Evolutionary conservation across 1,140 invertebrate genomes (phyloP).

Genomic region (Battus philenor): DNA sequence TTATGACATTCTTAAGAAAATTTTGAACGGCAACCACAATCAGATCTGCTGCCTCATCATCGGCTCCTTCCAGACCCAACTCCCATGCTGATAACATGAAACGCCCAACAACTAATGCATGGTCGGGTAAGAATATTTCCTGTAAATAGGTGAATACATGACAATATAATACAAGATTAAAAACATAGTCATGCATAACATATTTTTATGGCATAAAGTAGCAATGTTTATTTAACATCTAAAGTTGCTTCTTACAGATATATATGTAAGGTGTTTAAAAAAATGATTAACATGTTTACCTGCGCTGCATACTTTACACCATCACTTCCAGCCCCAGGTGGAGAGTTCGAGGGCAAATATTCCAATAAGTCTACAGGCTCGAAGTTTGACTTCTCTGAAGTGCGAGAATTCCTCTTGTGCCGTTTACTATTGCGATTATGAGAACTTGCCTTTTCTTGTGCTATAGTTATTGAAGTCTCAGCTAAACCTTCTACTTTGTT

Average conservation of each 20-base stretch:
- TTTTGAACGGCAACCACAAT: constrained; percentile 83
- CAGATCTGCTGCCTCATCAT: constrained; percentile 85
- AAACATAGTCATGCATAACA: too few relatives aligned
- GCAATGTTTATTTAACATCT: too few relatives aligned
- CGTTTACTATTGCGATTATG: constrained; percentile 75
- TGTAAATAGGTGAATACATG: constrained; percentile 60
- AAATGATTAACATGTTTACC: constrained; percentile 39
- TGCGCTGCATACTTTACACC: constrained; percentile 61
- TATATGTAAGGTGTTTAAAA: too few relatives aligned
- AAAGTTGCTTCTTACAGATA: too few relatives aligned
- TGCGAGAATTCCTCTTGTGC: constrained; percentile 77
- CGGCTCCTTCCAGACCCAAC: constrained; percentile 85
- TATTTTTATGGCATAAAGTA: too few relatives aligned
- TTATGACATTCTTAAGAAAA: constrained; percentile 87
- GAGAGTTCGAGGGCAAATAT: constrained; percentile 67
- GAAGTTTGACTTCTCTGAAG: constrained; percentile 81
- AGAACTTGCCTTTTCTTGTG: constrained; percentile 70
- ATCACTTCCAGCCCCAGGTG: constrained; percentile 61
- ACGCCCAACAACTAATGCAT: constrained; percentile 85
- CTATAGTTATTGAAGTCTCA: constrained; percentile 74
- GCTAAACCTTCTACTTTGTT: constrained; percentile 83
- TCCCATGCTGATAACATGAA: constrained; percentile 90
- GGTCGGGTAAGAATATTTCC: constrained; percentile 85
- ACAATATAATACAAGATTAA: too few relatives aligned
- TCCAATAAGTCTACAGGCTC: constrained; percentile 77